Evolutionary conservation across 2,888 invertebrate species (phyloP).

Genomic region (Beris chalybata): DNA sequence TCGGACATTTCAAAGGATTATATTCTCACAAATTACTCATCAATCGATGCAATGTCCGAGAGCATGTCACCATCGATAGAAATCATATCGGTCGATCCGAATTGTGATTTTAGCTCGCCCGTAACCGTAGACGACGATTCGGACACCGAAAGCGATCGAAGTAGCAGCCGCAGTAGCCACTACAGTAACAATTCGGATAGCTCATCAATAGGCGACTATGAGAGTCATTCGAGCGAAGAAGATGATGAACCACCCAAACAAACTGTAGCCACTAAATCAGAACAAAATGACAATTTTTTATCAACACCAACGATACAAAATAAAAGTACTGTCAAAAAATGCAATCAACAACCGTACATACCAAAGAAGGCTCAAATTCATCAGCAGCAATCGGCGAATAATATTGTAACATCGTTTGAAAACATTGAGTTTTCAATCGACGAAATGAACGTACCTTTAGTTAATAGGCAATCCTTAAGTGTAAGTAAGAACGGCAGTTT

Average conservation of each 20-base stretch:
- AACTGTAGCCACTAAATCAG: neutral
- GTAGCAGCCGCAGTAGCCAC: constrained; percentile 40
- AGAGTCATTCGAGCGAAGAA: constrained; percentile 54
- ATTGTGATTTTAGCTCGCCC: constrained; percentile 45
- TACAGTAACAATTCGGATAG: constrained; percentile 43
- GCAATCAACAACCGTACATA: too few relatives aligned
- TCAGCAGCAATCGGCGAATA: too few relatives aligned
- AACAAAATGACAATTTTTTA: neutral
- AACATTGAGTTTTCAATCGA: neutral
- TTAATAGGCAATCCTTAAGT: neutral
- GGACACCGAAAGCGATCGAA: constrained; percentile 34
- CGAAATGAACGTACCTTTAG: too few relatives aligned
- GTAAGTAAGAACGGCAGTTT: neutral
- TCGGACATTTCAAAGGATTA: constrained; percentile 18
- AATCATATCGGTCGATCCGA: constrained; percentile 47
- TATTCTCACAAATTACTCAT: constrained; percentile 14
- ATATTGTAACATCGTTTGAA: neutral
- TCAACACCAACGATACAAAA: too few relatives aligned
- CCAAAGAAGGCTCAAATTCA: too few relatives aligned
- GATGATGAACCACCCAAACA: neutral
- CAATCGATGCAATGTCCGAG: constrained; percentile 31
- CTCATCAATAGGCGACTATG: constrained; percentile 54
- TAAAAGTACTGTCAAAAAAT: too few relatives aligned
- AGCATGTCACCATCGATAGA: constrained; percentile 46
- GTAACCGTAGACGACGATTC: constrained; percentile 27